These are phyloP conservation scores for Neria commutata DNA, from an alignment of 2,888 invertebrate species.

Conservation along the genomic window DNA sequence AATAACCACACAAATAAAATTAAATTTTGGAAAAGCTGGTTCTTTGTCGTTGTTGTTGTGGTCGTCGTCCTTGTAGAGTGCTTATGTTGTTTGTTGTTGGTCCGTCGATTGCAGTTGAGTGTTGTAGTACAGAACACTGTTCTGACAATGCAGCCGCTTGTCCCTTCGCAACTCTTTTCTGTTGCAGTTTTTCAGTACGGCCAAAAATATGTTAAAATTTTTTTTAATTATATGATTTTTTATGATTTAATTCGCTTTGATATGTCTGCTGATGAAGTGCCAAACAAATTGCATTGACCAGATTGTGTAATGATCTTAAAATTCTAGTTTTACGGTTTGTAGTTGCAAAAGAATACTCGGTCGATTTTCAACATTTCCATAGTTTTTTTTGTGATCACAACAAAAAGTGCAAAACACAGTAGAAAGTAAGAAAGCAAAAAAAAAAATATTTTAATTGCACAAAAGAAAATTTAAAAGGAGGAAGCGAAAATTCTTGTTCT, in stretches of 20 bases:
- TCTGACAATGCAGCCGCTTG: background rate
- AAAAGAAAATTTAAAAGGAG: slow-evolving; percentile 10
- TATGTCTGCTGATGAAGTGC: slow-evolving; percentile 20
- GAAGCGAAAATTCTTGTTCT: slow-evolving; percentile 6
- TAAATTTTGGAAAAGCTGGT: too few species aligned
- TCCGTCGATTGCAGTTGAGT: background rate
- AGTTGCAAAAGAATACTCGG: slow-evolving; percentile 25
- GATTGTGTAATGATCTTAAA: slow-evolving; percentile 24
- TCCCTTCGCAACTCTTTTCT: slow-evolving; percentile 11
- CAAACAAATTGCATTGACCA: slow-evolving; percentile 29
- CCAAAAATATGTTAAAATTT: too few species aligned
- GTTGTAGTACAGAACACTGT: too few species aligned
- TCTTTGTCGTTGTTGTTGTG: slow-evolving; percentile 2
- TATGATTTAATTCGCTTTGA: background rate
- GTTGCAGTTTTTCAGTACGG: slow-evolving; percentile 12
- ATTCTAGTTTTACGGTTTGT: slow-evolving; percentile 26
- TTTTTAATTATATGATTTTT: slow-evolving; percentile 19
- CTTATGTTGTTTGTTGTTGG: too few species aligned
- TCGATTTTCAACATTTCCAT: too few species aligned
- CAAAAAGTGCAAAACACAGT: background rate
- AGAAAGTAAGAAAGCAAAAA: slow-evolving; percentile 2
- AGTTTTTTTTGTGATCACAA: background rate
- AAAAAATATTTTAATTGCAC: background rate
- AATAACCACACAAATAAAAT: slow-evolving; percentile 41
- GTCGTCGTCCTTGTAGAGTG: background rate